Conservation (phyloP, 2,888 invertebrate genomes). For the Aporophyla lueneburgensis region DNA sequence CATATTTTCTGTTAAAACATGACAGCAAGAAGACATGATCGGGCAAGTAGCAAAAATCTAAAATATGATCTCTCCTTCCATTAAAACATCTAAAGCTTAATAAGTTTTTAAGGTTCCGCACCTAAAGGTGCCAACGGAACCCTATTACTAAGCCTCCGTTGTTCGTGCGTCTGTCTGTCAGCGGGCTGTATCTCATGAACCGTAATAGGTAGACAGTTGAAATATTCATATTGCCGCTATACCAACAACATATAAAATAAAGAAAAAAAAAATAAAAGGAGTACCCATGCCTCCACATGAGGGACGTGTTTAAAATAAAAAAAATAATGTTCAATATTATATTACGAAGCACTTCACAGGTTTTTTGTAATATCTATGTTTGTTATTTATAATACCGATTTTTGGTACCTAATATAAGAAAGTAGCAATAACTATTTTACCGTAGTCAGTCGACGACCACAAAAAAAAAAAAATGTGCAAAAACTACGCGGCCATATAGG, state of each 20-base stretch:
- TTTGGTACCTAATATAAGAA: background rate
- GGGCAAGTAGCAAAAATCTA: background rate
- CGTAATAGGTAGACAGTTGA: no score
- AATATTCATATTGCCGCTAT: no score
- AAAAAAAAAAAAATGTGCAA: background rate
- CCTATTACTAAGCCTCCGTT: no score
- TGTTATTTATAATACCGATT: slow-evolving; percentile 1
- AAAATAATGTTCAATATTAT: no score
- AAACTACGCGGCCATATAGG: background rate
- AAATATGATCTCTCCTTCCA: background rate
- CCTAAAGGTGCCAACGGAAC: no score
- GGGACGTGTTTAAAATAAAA: no score
- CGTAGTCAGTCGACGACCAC: background rate
- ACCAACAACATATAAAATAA: no score
- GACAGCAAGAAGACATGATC: background rate
- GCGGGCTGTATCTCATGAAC: no score
- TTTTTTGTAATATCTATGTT: background rate
- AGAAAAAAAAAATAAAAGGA: no score
- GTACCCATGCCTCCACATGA: no score
- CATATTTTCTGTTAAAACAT: background rate
- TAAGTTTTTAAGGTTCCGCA: background rate
- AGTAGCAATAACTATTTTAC: slow-evolving; percentile 14
- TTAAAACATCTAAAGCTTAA: background rate
- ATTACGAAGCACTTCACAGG: no score
- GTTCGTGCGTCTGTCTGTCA: no score